Evolutionary conservation across 2,113 vertebrate genomes (phyloP).

Genomic region (Spea multiplicata): DNA sequence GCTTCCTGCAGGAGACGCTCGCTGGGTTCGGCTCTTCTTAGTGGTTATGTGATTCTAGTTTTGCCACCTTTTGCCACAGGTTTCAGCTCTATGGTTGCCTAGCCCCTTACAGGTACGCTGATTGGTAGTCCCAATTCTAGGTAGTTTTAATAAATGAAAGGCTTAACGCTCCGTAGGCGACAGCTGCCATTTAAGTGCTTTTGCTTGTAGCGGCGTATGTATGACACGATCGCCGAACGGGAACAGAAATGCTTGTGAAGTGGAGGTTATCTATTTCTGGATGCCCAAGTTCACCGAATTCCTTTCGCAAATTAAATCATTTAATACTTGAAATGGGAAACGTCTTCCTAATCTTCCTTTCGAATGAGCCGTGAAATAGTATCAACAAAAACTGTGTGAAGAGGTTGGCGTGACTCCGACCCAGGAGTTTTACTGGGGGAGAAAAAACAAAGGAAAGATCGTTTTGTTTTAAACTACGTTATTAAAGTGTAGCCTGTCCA

Average conservation of each 20-base stretch:
- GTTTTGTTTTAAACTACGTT: background rate
- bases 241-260: background rate
- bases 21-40: no score
- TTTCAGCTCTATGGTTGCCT: no score
- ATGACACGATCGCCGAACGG: no score
- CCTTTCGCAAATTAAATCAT: constrained; percentile 57
- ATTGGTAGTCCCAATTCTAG: no score
- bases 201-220: no score
- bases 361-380: constrained; percentile 64
- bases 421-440: constrained; percentile 25
- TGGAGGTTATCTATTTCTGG: constrained; percentile 29
- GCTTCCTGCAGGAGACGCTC: no score
- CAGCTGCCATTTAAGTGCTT: no score
- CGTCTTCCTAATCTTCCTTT: constrained; percentile 55
- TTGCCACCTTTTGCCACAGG: no score
- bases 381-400: constrained; percentile 54
- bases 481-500: constrained; percentile 5
- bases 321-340: constrained; percentile 56
- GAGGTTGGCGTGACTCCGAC: constrained; percentile 44
- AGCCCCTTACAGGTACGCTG: no score
- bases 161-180: no score
- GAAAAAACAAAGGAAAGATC: background rate
- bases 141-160: no score
- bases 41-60: no score
- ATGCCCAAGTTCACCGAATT: constrained; percentile 48